Evolutionary conservation across 2,797 vertebrate species (phyloP), one percentile per base, ranked within the genome.

Genomic region (Helicolenus hilgendorfi): DNA sequence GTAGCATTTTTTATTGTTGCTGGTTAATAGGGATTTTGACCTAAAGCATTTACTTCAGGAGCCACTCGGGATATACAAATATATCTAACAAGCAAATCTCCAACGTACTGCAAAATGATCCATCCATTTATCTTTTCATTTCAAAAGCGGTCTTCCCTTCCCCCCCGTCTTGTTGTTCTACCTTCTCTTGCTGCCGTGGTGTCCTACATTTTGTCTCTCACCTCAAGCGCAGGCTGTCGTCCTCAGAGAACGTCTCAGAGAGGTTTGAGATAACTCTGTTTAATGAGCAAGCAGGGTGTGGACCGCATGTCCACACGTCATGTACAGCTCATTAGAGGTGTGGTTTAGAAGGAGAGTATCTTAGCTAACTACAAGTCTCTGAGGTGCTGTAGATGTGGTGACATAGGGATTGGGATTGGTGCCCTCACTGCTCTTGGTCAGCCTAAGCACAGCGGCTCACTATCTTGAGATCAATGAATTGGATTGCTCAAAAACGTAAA

Each of bases 201-300:
- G 84, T 91, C 82, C 83, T 82, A 92, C 87, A 90, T 90, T 90
- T 90, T 65, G 63, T 75, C 79, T 87, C 41, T 84, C 72, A 88
- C 81, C 83, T 91, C 67, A 49, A 85, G 87, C 31, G 1, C 69
- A 89, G 63, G 11, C 79, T 87, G 67, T 90, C 81, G 6, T 93
- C 83, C 79, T 94, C 73, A 22, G 35, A 45, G 78, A 89, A 87
- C 62, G 62, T 92, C 71, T 81, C 15, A 9, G 41, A 88, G 67
- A 83, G 76, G 92, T 92, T 72, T 89, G 64, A 91, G 83, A 72
- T 77, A 69, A 70, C 53, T 82, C 84, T 84, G 72, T 85, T 80
- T 95, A 96, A 96, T 95, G 89, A 95, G 95, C 78, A 72, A 83
- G 88, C 81, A 72, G 62, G 65, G 89, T 84, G 22, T 83, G 77